Conservation (phyloP, 2,113 vertebrate species). For the Malurus cyaneus region DNA sequence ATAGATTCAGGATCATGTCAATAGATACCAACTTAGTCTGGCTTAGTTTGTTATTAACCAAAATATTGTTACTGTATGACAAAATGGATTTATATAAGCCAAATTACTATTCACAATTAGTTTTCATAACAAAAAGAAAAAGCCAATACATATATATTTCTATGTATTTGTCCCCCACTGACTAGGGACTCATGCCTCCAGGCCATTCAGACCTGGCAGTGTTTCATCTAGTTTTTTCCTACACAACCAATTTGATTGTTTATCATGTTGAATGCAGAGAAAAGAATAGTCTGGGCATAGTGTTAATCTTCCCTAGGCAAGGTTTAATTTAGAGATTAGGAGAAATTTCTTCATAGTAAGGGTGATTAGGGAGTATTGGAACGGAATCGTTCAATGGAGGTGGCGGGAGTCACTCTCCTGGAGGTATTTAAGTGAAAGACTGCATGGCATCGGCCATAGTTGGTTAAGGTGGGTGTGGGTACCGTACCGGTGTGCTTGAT, state of each 20-base stretch:
- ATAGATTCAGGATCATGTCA: background rate
- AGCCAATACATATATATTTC: background rate
- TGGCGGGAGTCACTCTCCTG: background rate
- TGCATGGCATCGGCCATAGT: background rate
- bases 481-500: too few relatives aligned
- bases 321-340: background rate
- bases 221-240: background rate
- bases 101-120: background rate
- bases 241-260: fast-evolving
- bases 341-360: background rate
- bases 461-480: fast-evolving
- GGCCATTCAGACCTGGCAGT: background rate
- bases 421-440: background rate
- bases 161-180: background rate
- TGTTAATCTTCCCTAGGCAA: background rate
- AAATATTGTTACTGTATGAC: background rate
- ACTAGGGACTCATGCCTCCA: background rate
- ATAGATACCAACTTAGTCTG: background rate
- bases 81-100: background rate
- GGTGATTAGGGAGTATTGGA: background rate
- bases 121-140: background rate
- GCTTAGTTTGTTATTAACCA: background rate
- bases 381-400: background rate
- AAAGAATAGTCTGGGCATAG: background rate
- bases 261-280: background rate